Base-by-base conservation (phyloP, 2,113 vertebrate genomes). In the Takifugu bimaculatus region DNA sequence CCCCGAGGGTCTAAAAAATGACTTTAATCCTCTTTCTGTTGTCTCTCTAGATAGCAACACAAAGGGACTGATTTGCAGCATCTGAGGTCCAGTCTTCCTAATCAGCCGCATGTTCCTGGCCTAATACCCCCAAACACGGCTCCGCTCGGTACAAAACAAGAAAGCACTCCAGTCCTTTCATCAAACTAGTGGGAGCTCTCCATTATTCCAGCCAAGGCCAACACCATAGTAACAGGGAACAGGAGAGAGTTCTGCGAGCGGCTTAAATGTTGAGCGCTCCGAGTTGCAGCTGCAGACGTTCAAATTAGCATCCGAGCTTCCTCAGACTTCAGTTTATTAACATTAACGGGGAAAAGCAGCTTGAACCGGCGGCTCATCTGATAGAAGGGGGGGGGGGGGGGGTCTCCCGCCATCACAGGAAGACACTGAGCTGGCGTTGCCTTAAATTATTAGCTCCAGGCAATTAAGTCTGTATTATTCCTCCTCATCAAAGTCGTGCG, bases 61-160 rank as follows among this genome's bases (percentile, higher is more conserved):
- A 87, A 85, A 82, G 77, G 70, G 62, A 52, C 68, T 83, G 81
- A 84, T 84, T 85, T 77, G 52, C 55, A 69, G 75, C 72, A 77
- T 83, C 70, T 70, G 65, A 77, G 77, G 73, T 61, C 72, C 63
- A 58, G 74, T 74, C 80, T 61, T 68, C 47, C 77, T 71, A 83
- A 88, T 88, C 83, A 88, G 59, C 68, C 57, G 27, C 50, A 63
- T 45, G 75, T 71, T 48, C 81, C 45, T 69, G 63, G 77, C 69
- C 73, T 79, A 68, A 65, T 63, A 35, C 13, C 68, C 73, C 47
- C 61, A 44, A 28, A 26, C 64, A 62, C 25, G 1, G 59, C 52
- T 68, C 57, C 56, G 55, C 54, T 70, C 53, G 14, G 2, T 9
- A 42, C 25, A 54, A 55, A 77, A 77, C 50, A 74, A 57, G 51